phyloP scores from a whole-genome alignment of 2,113 vertebrate genomes.

The Crotalus tigris region DNA sequence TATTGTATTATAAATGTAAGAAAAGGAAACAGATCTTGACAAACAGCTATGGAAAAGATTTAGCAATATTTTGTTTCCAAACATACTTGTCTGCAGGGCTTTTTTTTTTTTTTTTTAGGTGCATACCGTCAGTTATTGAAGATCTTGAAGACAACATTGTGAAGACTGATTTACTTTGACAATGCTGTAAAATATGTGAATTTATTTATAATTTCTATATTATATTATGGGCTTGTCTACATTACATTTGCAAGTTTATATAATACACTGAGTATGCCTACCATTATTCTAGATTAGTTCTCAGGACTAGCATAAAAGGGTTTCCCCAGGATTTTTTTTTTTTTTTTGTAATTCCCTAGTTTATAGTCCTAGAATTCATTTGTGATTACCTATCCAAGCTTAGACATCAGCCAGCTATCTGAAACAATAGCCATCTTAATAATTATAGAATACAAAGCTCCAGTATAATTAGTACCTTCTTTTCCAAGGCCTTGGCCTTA shows the following conservation, averaged over 20 bases:
- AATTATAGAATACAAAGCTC: conserved; percentile 16
- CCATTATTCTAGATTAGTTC: not conserved
- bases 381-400: not conserved
- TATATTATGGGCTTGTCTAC: not conserved
- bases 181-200: not conserved
- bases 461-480: conserved; percentile 11
- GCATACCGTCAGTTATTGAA: not conserved
- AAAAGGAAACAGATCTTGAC: not conserved
- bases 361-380: not conserved
- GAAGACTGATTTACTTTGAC: not conserved
- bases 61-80: conserved; percentile 7
- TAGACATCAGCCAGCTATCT: not conserved
- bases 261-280: not conserved
- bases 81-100: conserved; percentile 16
- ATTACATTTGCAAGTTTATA: not conserved
- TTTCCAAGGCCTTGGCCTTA: not conserved
- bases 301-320: not conserved
- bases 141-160: not conserved
- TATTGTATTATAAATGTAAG: conserved; percentile 9
- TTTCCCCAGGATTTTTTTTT: not conserved
- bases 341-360: not conserved
- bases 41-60: not conserved
- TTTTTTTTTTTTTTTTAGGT: not conserved
- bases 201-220: not conserved
- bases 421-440: not conserved